Conservation (phyloP, 2,888 invertebrate species). For the Drosophila austrosaltans region DNA sequence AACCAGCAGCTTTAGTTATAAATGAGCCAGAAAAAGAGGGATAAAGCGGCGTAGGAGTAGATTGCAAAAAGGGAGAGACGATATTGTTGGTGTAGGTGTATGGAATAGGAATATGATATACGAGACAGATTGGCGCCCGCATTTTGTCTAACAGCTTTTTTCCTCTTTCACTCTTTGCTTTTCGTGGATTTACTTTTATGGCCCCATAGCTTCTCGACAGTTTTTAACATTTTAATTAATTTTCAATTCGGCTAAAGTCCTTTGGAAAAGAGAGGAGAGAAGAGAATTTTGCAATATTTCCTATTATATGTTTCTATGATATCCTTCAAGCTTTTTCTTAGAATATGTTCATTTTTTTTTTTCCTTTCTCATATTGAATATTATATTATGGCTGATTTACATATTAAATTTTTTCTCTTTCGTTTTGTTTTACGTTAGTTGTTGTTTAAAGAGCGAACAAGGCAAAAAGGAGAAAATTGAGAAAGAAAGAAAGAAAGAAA, state of each 20-base stretch:
- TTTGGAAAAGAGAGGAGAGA: not conserved
- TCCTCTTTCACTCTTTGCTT: not conserved
- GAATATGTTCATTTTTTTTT: not conserved
- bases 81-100: no score
- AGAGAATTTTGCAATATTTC: not conserved
- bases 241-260: conserved; percentile 49
- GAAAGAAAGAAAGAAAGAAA: conserved; percentile 1
- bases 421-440: no score
- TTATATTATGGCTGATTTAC: not conserved
- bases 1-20: conserved; percentile 30
- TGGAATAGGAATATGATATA: conserved; percentile 25
- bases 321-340: not conserved
- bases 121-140: conserved; percentile 30
- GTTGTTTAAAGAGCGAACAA: conserved; percentile 10
- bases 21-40: conserved; percentile 10
- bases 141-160: conserved; percentile 12
- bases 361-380: not conserved
- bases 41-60: not conserved
- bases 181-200: not conserved
- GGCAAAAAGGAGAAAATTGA: not conserved
- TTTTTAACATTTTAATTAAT: conserved; percentile 68
- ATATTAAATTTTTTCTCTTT: not conserved
- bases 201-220: conserved; percentile 22
- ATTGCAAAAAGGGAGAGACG: conserved; percentile 2
- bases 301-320: not conserved